Evolutionary conservation across 2,113 vertebrate genomes (phyloP).

Genomic region (Gavia stellata): DNA sequence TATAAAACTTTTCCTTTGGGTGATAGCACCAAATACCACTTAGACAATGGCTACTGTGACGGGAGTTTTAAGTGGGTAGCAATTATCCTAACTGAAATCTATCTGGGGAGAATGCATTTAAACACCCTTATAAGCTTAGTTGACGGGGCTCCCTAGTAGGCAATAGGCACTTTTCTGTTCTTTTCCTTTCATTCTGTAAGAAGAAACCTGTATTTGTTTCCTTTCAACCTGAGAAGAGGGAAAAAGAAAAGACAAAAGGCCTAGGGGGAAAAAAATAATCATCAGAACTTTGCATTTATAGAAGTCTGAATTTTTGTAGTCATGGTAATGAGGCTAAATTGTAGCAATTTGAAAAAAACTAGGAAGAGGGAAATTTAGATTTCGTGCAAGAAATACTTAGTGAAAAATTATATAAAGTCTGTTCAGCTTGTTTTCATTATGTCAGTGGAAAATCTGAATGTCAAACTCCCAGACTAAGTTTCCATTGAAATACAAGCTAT

Average conservation of each 20-base stretch:
- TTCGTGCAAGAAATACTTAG: not conserved
- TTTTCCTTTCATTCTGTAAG: not conserved
- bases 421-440: conserved; percentile 14
- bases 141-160: not conserved
- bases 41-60: not conserved
- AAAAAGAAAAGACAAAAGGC: not conserved
- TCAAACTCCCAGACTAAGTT: not conserved
- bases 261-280: rapidly evolving
- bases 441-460: conserved; percentile 47
- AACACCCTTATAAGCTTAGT: not conserved
- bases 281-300: not conserved
- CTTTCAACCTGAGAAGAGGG: not conserved
- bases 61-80: not conserved
- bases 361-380: not conserved
- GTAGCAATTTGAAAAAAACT: not conserved
- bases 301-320: not conserved
- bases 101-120: not conserved
- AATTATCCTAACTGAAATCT: conserved; percentile 16
- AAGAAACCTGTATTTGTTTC: not conserved
- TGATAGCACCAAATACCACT: not conserved
- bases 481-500: not conserved
- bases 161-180: not conserved
- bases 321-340: not conserved
- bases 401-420: not conserved
- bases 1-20: not conserved